phyloP scores from a whole-genome alignment of 2,113 vertebrate species.

The Brachypteracias leptosomus region DNA sequence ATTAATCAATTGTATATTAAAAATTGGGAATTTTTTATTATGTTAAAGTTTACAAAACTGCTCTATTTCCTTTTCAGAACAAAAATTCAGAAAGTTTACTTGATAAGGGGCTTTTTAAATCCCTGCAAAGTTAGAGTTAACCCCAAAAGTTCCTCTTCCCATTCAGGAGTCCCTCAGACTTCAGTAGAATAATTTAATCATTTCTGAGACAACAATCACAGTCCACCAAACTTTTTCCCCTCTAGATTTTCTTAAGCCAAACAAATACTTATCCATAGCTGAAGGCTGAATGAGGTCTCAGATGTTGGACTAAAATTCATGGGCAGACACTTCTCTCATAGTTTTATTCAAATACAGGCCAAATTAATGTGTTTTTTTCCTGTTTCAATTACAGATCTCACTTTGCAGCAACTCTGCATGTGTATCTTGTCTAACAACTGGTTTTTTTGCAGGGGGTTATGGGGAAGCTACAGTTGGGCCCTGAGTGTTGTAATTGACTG shows the following conservation, averaged over 20 bases:
- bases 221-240: neutral
- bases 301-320: neutral
- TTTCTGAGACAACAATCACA: neutral
- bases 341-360: neutral
- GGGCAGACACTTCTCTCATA: neutral
- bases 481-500: neutral
- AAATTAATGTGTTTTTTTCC: neutral
- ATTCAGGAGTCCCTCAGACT: neutral
- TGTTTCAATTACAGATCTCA: neutral
- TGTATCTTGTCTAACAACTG: neutral
- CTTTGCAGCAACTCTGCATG: neutral
- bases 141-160: neutral
- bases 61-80: neutral
- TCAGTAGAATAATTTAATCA: neutral
- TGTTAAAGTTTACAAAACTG: conserved; percentile 23
- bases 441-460: neutral
- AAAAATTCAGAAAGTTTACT: neutral
- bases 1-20: conserved; percentile 47
- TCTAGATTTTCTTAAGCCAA: neutral
- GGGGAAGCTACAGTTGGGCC: neutral
- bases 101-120: neutral
- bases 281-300: neutral
- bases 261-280: neutral
- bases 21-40: neutral
- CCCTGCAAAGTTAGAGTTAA: neutral